phyloP scores from a whole-genome alignment of 2,113 vertebrate genomes.

The Centropus unirufus region DNA sequence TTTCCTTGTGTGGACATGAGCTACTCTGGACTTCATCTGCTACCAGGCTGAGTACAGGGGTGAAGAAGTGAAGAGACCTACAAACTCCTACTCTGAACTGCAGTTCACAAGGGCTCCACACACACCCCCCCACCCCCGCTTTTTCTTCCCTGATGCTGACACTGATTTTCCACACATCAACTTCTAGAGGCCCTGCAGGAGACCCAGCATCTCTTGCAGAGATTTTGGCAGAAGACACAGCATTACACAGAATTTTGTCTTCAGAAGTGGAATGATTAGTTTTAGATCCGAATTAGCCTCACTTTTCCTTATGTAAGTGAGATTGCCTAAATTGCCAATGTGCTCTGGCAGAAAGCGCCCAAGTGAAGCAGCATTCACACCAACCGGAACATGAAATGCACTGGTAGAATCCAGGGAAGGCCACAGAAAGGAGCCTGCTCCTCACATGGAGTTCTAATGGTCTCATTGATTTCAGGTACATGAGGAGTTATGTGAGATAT shows the following conservation, averaged over 20 bases:
- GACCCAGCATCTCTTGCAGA: background rate
- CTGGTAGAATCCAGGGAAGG: constrained; percentile 93
- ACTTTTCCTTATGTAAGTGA: background rate
- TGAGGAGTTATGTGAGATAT: constrained; percentile 89
- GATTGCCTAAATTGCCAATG: background rate
- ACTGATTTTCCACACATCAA: background rate
- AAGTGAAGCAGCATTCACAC: constrained; percentile 26
- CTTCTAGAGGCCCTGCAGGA: background rate
- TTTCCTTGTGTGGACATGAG: background rate
- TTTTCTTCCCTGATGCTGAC: background rate
- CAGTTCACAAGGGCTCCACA: background rate
- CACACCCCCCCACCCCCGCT: background rate
- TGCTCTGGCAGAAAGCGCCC: background rate
- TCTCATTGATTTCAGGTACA: constrained; percentile 92
- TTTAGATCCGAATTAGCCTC: background rate
- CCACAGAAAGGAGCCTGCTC: constrained; percentile 90
- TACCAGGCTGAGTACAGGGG: background rate
- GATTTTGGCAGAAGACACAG: background rate
- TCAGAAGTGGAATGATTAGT: background rate
- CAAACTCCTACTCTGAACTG: background rate
- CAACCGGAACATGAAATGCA: constrained; percentile 91
- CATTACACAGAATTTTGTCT: background rate
- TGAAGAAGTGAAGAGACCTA: background rate
- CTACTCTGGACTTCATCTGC: background rate
- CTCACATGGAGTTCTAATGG: constrained; percentile 82